These are phyloP conservation scores for Scaptomyza cyrtandrae DNA, from an alignment of 2,888 invertebrate genomes.

Conservation along the genomic window DNA sequence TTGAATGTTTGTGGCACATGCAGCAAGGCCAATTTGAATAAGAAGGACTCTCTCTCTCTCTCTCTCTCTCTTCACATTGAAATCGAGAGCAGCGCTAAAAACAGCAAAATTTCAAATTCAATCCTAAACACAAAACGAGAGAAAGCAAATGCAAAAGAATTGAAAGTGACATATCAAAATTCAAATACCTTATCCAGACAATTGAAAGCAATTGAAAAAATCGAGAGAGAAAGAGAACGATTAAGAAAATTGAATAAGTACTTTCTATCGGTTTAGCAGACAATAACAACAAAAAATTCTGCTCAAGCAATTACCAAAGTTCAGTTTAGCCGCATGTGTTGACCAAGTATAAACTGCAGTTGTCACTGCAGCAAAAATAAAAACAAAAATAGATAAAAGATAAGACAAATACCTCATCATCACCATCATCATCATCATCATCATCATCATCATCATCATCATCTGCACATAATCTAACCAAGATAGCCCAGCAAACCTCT, in stretches of 20 bases:
- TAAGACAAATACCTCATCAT: not conserved
- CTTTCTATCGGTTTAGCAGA: not conserved
- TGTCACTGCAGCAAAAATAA: not conserved
- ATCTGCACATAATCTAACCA: not conserved
- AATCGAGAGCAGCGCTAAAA: slow-evolving; percentile 42
- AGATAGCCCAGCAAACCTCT: not conserved
- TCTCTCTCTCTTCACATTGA: not conserved
- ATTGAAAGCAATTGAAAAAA: not conserved
- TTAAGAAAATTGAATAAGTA: not conserved
- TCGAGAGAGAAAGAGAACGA: not conserved
- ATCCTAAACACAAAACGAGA: slow-evolving; percentile 25
- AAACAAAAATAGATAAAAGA: not conserved
- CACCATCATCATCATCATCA: not conserved
- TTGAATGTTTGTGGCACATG: slow-evolving; percentile 2
- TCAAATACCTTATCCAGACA: slow-evolving; percentile 1
- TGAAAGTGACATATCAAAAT: not conserved
- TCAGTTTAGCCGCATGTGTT: slow-evolving; percentile 2
- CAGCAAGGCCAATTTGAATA: slow-evolving; percentile 8
- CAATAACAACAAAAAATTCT: not conserved
- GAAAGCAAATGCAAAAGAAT: not conserved
- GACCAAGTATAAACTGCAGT: slow-evolving; percentile 5
- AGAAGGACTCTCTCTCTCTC: not conserved
- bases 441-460: not conserved
- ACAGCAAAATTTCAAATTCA: slow-evolving; percentile 63
- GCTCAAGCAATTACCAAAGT: not conserved